Percentiles rank a stretch among this genome's conserved stretches.
Conservation (phyloP, 2,797 vertebrate genomes). For the Propithecus deckenii region DNA sequence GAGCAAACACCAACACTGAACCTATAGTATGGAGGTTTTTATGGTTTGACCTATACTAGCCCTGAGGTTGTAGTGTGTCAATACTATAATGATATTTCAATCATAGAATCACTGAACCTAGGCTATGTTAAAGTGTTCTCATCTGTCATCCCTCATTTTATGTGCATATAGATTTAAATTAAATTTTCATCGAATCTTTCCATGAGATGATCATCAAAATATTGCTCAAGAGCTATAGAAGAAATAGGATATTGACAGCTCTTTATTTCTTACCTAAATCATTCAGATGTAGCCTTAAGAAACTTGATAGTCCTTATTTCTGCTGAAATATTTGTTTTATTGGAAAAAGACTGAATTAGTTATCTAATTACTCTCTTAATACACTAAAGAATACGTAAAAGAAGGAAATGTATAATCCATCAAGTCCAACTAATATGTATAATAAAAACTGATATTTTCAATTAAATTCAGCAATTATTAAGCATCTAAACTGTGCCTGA, state of each 20-base stretch:
- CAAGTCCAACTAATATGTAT: slow-evolving; percentile 10
- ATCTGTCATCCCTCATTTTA: slow-evolving; percentile 13
- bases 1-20: background rate
- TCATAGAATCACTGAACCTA: background rate
- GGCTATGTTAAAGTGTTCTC: background rate
- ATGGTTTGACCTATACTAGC: background rate
- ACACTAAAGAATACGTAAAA: background rate
- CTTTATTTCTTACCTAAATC: slow-evolving; percentile 22
- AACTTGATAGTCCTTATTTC: background rate
- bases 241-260: background rate
- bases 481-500: background rate
- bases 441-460: slow-evolving; percentile 46
- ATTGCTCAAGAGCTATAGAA: background rate
- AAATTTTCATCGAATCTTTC: background rate
- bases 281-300: background rate
- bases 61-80: background rate
- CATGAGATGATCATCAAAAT: background rate
- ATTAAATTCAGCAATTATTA: slow-evolving; percentile 18
- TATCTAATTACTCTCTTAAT: background rate
- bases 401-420: background rate
- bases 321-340: slow-evolving; percentile 17
- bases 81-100: background rate
- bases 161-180: background rate
- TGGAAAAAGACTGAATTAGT: slow-evolving; percentile 30
- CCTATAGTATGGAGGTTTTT: background rate